These are phyloP conservation scores for Pangasianodon hypophthalmus DNA, from an alignment of 2,113 vertebrate genomes.

Conservation along the genomic window DNA sequence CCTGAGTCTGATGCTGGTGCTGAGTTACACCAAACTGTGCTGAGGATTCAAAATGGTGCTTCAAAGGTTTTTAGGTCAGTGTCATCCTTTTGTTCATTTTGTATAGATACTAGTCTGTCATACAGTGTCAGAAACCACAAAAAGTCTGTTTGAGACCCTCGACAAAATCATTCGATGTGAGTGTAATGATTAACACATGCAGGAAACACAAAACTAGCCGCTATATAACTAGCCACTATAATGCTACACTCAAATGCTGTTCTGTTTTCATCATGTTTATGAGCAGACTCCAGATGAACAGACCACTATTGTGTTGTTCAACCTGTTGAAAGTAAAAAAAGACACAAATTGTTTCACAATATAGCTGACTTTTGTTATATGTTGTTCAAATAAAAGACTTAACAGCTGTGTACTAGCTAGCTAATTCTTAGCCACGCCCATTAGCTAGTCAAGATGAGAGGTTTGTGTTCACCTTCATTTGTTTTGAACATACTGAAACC, in stretches of 20 bases:
- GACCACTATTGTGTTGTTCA: neutral
- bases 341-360: neutral
- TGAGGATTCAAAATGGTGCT: neutral
- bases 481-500: neutral
- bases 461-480: neutral
- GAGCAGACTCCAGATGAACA: neutral
- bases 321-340: neutral
- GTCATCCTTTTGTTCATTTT: neutral
- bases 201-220: neutral
- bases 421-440: neutral
- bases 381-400: neutral
- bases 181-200: neutral
- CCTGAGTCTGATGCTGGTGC: neutral
- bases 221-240: neutral
- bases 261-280: neutral
- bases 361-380: neutral
- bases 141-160: neutral
- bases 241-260: neutral
- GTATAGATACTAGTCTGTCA: neutral
- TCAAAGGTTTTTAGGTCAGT: neutral
- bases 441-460: neutral
- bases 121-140: neutral
- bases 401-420: neutral
- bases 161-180: neutral
- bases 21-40: neutral